Base-by-base conservation (phyloP, 2,113 vertebrate genomes). In the Atrichornis clamosus region DNA sequence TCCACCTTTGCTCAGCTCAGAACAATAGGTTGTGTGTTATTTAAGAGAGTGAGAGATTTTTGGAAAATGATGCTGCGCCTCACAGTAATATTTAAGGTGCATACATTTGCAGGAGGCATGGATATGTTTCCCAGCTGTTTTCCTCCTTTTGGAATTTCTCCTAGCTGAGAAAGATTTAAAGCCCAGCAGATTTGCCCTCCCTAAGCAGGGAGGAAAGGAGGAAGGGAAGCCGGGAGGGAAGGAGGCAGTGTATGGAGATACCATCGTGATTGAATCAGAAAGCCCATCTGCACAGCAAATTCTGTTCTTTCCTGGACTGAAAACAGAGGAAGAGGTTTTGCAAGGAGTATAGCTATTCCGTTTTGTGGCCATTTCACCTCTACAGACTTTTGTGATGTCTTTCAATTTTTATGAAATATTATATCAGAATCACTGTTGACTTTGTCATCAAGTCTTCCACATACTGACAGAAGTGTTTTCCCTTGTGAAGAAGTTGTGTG, bases 11-110 rank as follows among this genome's bases (percentile, higher is more conserved):
- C 91, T 95, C 84, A 87, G 80, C 83, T 82, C 82, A 46, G 94
- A 97, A 94, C 90, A 94, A 92, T 89, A 81, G 95, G n/a, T 33
- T 75, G 82, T 83, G 52, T 77, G 88, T 98, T 96, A 96, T 96
- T 98, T 95, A 93, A 97, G 92, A 92, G 95, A 97, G 95, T 95
- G 97, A 97, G 96, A 97, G 95, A 92, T 94, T 94, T 94, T 73
- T 93, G 80, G 92, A 82, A 92, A 97, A 91, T 6, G 79, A 68
- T 96, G 97, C 82, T 94, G 95, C 3, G 8, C 85, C 7, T 39
- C 37, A 1, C 70, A 58, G 80, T 72, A 92, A 83, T 72, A 89
- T 89, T 93, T 92, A 89, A 93, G 93, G 88, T 5, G 2, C 63
- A 92, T 92, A 64, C 75, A 75, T 83, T 95, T 93, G 91, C 93